Conservation (phyloP, 2,113 vertebrate species). For the Myotis davidii region DNA sequence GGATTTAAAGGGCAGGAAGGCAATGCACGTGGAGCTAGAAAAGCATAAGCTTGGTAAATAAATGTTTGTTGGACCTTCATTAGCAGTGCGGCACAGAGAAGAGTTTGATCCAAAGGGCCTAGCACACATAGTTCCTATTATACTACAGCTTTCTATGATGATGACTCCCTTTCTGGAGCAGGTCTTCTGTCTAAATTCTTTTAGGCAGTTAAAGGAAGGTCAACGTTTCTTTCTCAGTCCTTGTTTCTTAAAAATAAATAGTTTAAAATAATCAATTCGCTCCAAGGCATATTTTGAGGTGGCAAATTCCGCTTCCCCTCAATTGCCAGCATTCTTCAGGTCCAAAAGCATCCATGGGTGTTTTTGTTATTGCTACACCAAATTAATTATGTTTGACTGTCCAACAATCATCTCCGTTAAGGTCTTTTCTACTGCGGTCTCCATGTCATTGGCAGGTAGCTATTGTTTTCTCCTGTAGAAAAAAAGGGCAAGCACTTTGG, state of each 20-base stretch:
- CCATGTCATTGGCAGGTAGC: background rate
- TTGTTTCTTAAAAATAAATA: background rate
- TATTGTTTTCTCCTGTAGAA: background rate
- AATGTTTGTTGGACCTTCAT: background rate
- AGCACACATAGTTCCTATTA: too few species aligned
- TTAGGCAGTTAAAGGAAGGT: background rate
- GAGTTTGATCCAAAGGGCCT: background rate
- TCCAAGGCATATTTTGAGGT: background rate
- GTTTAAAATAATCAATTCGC: too few species aligned
- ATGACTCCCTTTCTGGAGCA: background rate
- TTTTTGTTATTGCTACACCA: background rate
- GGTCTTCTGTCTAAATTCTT: background rate
- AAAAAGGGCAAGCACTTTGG: background rate
- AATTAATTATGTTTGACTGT: background rate
- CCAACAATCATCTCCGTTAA: background rate
- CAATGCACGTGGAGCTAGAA: background rate
- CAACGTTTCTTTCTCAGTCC: background rate
- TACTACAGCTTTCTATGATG: too few species aligned
- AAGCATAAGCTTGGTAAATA: background rate
- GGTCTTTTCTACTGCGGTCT: background rate
- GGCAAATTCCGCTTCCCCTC: too few species aligned
- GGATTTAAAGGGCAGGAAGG: background rate
- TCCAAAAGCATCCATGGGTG: background rate
- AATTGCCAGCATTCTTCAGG: background rate
- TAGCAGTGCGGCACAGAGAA: background rate